A percentile compares a stretch with the other conserved stretches of the same genome.
These are phyloP conservation scores for Tillus elongatus DNA, from an alignment of 2,888 invertebrate genomes.

Conservation along the genomic window DNA sequence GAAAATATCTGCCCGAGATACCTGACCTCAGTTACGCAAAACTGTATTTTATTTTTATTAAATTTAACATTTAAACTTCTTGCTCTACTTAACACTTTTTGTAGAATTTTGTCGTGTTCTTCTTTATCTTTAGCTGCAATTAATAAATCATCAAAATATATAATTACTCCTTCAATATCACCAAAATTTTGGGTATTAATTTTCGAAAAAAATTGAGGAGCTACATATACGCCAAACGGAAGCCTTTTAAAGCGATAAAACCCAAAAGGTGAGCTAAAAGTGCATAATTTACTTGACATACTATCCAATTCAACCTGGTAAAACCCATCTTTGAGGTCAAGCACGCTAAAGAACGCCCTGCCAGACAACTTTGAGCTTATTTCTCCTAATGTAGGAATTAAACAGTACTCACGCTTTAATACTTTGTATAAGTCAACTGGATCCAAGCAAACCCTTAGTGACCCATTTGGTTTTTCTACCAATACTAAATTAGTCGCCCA, in stretches of 20 bases:
- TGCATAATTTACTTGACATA: conserved; percentile 22
- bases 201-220: conserved; percentile 30
- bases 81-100: conserved; percentile 23
- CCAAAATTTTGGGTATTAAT: conserved; percentile 30
- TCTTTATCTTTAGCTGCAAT: conserved; percentile 13
- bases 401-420: too few species aligned
- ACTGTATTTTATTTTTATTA: conserved; percentile 27
- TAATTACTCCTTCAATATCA: conserved; percentile 25
- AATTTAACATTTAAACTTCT: conserved; percentile 27
- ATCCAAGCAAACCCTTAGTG: too few species aligned
- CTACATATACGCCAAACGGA: conserved; percentile 17
- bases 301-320: conserved; percentile 27
- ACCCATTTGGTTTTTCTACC: too few species aligned
- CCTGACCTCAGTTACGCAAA: conserved; percentile 22
- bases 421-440: too few species aligned
- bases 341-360: conserved; percentile 21
- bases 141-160: conserved; percentile 31
- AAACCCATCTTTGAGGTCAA: conserved; percentile 31
- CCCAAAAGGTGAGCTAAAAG: conserved; percentile 29
- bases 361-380: conserved; percentile 17
- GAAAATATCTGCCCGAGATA: conserved; percentile 24
- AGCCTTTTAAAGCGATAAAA: conserved; percentile 21
- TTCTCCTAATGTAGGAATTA: conserved; percentile 23
- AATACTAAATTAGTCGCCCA: too few species aligned
- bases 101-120: conserved; percentile 24